These are phyloP conservation scores for Speoplatyrhinus poulsoni DNA, from an alignment of 2,113 vertebrate species.

Conservation along the genomic window DNA sequence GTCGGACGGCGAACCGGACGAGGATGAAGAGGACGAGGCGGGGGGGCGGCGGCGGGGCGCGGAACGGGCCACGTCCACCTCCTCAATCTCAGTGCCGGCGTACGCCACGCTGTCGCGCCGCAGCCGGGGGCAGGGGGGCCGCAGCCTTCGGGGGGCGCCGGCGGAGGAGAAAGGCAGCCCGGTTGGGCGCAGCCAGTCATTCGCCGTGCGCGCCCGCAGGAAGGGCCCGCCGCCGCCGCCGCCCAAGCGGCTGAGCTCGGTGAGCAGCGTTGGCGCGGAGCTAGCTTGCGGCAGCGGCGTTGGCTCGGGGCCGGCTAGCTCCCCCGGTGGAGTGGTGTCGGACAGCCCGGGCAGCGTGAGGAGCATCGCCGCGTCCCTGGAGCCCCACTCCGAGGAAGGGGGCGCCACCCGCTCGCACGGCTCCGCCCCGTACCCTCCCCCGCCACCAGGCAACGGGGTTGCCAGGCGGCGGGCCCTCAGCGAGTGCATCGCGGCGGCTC, in stretches of 20 bases:
- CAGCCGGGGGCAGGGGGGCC: slow-evolving; percentile 27
- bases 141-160: not conserved
- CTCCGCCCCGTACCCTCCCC: fast-evolving
- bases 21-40: slow-evolving; percentile 72
- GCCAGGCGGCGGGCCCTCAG: slow-evolving; percentile 78
- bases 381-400: slow-evolving; percentile 36
- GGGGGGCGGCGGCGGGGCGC: not conserved
- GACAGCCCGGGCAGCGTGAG: slow-evolving; percentile 42
- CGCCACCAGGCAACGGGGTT: slow-evolving; percentile 32
- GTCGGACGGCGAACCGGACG: slow-evolving; percentile 85
- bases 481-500: slow-evolving; percentile 67
- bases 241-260: slow-evolving; percentile 91
- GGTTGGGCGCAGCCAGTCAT: slow-evolving; percentile 91
- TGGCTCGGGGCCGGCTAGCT: slow-evolving; percentile 8
- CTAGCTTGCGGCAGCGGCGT: slow-evolving; percentile 38
- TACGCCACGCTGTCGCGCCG: slow-evolving; percentile 89
- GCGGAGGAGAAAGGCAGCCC: slow-evolving; percentile 61
- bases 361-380: slow-evolving; percentile 68
- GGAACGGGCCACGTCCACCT: not conserved
- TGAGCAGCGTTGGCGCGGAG: slow-evolving; percentile 80
- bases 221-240: slow-evolving; percentile 91
- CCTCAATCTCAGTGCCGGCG: slow-evolving; percentile 76
- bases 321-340: not conserved
- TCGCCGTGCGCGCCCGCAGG: slow-evolving; percentile 86
- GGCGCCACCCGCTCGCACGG: not conserved